Evolutionary conservation across 2,113 vertebrate genomes (phyloP).

Genomic region (Stomatorhinus ivindoensis): DNA sequence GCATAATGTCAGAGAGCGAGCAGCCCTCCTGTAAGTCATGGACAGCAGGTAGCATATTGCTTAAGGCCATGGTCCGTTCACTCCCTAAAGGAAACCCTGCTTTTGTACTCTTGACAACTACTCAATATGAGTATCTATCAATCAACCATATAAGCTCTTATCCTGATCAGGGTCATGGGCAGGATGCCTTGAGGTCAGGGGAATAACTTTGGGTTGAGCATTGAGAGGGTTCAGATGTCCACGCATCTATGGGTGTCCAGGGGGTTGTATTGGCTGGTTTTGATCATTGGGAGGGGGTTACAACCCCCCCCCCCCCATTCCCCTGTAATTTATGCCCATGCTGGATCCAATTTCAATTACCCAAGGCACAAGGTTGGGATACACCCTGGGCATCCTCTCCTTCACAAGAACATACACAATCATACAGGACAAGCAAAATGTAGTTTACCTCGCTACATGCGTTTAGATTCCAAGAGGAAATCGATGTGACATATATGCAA

Average conservation of each 20-base stretch:
- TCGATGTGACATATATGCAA: background rate
- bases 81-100: background rate
- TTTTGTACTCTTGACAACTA: background rate
- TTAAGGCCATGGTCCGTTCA: constrained; percentile 9
- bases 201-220: background rate
- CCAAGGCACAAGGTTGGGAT: background rate
- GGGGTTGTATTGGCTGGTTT: background rate
- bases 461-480: background rate
- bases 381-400: background rate
- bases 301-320: background rate
- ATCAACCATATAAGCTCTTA: background rate
- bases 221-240: background rate
- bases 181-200: background rate
- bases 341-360: background rate
- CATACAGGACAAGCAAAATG: background rate
- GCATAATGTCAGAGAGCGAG: background rate
- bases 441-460: background rate
- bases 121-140: background rate
- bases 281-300: background rate
- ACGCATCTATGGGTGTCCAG: background rate
- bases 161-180: background rate
- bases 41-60: constrained; percentile 7
- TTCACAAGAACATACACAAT: background rate
- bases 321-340: background rate
- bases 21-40: background rate